phyloP scores from a whole-genome alignment of 1,140 invertebrate species.

The Drosophila bocqueti region DNA sequence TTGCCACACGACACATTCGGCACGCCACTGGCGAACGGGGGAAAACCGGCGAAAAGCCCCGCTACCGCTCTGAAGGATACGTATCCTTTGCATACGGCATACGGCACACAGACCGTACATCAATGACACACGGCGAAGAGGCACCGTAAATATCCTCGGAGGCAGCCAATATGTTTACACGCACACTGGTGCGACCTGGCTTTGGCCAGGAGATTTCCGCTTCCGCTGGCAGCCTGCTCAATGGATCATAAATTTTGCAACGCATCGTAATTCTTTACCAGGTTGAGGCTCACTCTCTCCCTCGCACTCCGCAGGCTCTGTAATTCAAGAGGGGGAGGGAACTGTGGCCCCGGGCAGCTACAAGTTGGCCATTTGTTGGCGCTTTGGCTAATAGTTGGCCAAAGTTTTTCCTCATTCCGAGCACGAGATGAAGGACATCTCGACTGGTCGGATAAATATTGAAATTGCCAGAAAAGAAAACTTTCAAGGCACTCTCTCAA shows the following conservation, averaged over 20 bases:
- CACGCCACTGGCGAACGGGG: slow-evolving; percentile 16
- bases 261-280: slow-evolving; percentile 71
- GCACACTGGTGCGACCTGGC: slow-evolving; percentile 52
- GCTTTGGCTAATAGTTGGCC: slow-evolving; percentile 75
- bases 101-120: slow-evolving; percentile 61
- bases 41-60: background rate
- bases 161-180: slow-evolving; percentile 82
- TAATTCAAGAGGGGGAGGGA: background rate
- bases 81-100: slow-evolving; percentile 63
- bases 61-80: slow-evolving; percentile 6
- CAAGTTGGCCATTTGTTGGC: slow-evolving; percentile 67
- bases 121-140: slow-evolving; percentile 71
- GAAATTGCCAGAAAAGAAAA: slow-evolving; percentile 59
- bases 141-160: slow-evolving; percentile 68
- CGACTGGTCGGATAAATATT: slow-evolving; percentile 56
- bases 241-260: slow-evolving; percentile 79
- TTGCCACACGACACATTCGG: slow-evolving; percentile 61
- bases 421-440: slow-evolving; percentile 54
- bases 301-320: background rate
- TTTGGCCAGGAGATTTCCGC: slow-evolving; percentile 38
- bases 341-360: slow-evolving; percentile 31
- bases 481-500: slow-evolving; percentile 51
- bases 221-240: slow-evolving; percentile 45
- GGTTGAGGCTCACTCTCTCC: slow-evolving; percentile 19
- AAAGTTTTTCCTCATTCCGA: slow-evolving; percentile 56